Conservation (phyloP, 1,140 invertebrate species). For the Heliothis virescens region DNA sequence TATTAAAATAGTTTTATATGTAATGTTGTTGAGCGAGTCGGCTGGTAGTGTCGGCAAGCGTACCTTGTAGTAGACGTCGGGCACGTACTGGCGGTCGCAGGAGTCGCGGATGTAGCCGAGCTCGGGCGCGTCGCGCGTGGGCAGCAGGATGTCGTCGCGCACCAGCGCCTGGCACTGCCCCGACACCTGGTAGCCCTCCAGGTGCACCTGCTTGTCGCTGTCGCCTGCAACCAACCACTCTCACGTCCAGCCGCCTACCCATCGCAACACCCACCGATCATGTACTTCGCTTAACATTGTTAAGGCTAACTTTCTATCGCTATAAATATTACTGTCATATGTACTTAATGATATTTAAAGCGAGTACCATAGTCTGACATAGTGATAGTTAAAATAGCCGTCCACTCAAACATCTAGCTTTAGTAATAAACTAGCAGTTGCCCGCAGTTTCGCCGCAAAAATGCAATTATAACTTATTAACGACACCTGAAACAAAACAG, state of each 20-base stretch:
- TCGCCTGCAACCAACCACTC: constrained; percentile 89
- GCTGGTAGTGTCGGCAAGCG: constrained; percentile 63
- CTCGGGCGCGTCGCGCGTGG: constrained; percentile 98
- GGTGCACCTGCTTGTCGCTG: constrained; percentile 96
- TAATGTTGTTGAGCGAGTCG: no score
- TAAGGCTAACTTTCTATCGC: not conserved
- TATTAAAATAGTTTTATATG: no score
- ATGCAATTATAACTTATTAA: no score
- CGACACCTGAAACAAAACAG: no score
- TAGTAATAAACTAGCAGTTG: no score
- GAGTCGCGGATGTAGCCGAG: constrained; percentile 98
- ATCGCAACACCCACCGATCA: no score
- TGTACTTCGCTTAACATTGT: not conserved
- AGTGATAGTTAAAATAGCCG: no score
- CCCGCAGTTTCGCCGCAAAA: no score
- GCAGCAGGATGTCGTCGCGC: constrained; percentile 96
- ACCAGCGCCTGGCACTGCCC: constrained; percentile 99
- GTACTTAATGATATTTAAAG: no score
- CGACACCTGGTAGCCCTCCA: constrained; percentile 99
- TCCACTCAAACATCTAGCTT: not conserved
- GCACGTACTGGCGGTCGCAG: constrained; percentile 97
- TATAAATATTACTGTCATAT: no score
- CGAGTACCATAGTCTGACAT: no score
- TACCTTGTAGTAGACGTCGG: constrained; percentile 99
- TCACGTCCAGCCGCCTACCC: no score